phyloP scores from a whole-genome alignment of 2,888 invertebrate species.

The Auanema sp. region DNA sequence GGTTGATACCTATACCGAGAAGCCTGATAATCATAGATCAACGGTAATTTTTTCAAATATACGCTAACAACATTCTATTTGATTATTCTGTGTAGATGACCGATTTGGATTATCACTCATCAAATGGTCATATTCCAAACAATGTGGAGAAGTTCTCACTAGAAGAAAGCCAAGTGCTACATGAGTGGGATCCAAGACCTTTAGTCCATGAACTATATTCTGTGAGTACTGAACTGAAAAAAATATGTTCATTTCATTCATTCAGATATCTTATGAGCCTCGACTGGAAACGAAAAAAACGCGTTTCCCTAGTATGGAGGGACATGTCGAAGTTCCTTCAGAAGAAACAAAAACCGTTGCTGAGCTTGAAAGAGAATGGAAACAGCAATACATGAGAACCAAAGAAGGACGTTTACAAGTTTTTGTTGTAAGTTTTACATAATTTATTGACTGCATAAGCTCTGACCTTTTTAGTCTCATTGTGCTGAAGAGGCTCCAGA shows the following conservation, averaged over 20 bases:
- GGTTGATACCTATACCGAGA: no score
- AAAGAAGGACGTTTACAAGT: conserved; percentile 69
- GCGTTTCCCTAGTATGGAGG: conserved; percentile 68
- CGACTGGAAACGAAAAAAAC: conserved; percentile 53
- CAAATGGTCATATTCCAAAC: conserved; percentile 21
- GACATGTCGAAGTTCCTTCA: conserved; percentile 67
- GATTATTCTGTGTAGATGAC: conserved; percentile 24
- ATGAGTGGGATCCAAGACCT: conserved; percentile 44
- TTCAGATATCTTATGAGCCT: conserved; percentile 58
- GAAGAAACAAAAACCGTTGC: conserved; percentile 63
- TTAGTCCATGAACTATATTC: conserved; percentile 45
- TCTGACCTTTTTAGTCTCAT: conserved; percentile 42
- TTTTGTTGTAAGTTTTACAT: conserved; percentile 66
- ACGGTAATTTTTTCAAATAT: no score
- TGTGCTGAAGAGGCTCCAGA: conserved; percentile 60
- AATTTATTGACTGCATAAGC: neutral
- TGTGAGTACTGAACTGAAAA: conserved; percentile 13
- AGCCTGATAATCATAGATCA: no score
- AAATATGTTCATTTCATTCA: neutral
- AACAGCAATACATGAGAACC: conserved; percentile 69
- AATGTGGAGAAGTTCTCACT: conserved; percentile 35
- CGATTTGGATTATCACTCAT: conserved; percentile 22
- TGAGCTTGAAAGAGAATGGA: conserved; percentile 71
- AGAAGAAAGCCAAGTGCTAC: conserved; percentile 37
- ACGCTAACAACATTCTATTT: no score